phyloP scores from a whole-genome alignment of 2,888 invertebrate species.

The Rugalucina vietnamica region DNA sequence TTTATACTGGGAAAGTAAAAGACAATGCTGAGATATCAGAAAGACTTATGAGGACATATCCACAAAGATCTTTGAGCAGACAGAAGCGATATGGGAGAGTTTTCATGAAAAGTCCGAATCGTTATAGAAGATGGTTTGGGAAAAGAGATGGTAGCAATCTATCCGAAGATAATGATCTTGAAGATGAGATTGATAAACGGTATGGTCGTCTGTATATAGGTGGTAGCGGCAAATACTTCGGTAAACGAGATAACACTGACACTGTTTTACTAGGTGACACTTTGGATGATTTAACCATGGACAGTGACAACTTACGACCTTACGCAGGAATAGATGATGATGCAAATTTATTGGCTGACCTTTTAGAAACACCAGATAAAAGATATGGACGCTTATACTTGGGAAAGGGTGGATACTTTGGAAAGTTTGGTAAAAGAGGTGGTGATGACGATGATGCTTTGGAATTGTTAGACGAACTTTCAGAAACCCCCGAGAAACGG shows the following conservation, averaged over 20 bases:
- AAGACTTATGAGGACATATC: background rate
- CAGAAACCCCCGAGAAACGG: background rate
- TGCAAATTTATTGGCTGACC: background rate
- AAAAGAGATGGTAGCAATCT: background rate
- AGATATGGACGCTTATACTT: background rate
- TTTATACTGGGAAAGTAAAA: background rate
- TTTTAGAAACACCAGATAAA: background rate
- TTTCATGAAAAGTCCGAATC: constrained; percentile 2
- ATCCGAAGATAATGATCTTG: background rate
- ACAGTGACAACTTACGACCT: too few species aligned
- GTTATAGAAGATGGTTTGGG: background rate
- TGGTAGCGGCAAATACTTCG: background rate
- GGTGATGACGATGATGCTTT: background rate
- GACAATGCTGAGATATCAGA: background rate
- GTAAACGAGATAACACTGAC: background rate
- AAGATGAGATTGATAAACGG: background rate
- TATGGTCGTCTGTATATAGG: constrained; percentile 9
- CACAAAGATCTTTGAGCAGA: background rate
- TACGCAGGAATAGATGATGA: background rate
- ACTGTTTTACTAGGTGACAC: too few species aligned
- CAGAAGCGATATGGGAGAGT: constrained; percentile 3
- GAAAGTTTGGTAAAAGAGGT: background rate
- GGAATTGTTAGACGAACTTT: background rate
- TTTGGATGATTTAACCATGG: too few species aligned
- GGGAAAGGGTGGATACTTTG: background rate